A percentile compares a stretch with the other conserved stretches of the same genome.
phyloP scores from a whole-genome alignment of 2,113 vertebrate genomes.

The Scartelaos histophorus region DNA sequence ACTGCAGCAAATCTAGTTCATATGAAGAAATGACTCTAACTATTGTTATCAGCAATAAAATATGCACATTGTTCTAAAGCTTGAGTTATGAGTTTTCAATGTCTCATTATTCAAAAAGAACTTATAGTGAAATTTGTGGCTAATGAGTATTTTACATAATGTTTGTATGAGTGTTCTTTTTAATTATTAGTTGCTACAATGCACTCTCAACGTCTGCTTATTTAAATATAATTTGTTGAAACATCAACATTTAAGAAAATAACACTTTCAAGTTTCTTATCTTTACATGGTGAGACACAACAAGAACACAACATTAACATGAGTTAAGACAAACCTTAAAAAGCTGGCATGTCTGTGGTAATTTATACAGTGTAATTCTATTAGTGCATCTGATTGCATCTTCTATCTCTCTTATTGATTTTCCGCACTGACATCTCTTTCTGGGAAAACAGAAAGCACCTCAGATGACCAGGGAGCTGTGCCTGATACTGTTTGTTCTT shows the following conservation, averaged over 20 bases:
- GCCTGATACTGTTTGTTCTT: slow-evolving; percentile 30
- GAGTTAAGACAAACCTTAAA: slow-evolving; percentile 1
- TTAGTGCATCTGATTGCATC: slow-evolving; percentile 5
- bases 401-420: slow-evolving; percentile 4
- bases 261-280: neutral
- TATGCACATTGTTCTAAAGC: neutral
- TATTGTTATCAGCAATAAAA: neutral
- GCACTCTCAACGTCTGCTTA: neutral
- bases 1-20: neutral
- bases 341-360: neutral
- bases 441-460: slow-evolving; percentile 17
- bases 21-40: neutral
- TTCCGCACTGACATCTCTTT: slow-evolving; percentile 13
- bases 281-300: neutral
- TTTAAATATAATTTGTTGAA: neutral
- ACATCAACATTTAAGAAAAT: slow-evolving; percentile 3
- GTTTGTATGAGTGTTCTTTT: neutral
- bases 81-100: neutral
- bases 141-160: neutral
- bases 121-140: neutral
- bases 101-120: neutral
- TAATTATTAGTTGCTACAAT: neutral
- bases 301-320: neutral
- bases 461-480: slow-evolving; percentile 15
- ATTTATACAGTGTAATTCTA: slow-evolving; percentile 5